These are phyloP conservation scores for Cartodere bifasciata DNA, from an alignment of 2,888 invertebrate genomes.

Conservation along the genomic window DNA sequence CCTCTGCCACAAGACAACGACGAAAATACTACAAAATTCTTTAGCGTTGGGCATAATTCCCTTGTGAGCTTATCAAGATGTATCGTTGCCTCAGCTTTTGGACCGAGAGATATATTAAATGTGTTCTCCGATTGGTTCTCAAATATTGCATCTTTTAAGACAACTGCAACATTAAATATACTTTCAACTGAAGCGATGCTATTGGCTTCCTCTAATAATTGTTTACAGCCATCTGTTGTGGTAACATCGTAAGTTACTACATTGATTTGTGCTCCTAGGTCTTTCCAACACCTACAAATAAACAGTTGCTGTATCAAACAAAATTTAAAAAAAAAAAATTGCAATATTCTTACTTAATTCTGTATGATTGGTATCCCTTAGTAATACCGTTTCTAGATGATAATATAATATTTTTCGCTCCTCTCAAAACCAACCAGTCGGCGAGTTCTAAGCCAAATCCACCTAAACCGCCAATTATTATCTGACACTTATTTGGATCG, in stretches of 20 bases:
- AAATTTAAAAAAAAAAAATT: no score
- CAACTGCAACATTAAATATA: background rate
- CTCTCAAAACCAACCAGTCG: conserved; percentile 77
- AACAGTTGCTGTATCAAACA: no score
- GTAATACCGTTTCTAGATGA: conserved; percentile 51
- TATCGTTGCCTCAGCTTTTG: background rate
- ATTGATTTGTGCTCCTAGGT: conserved; percentile 53
- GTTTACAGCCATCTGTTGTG: conserved; percentile 32
- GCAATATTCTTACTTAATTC: conserved; percentile 22
- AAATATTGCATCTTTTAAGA: conserved; percentile 1
- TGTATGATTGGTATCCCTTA: conserved; percentile 14
- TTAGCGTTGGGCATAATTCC: background rate
- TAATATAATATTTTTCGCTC: conserved; percentile 73
- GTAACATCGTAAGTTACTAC: conserved; percentile 63
- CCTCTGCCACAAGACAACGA: background rate
- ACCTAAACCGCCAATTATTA: conserved; percentile 75
- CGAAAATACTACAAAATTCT: background rate
- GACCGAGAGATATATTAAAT: background rate
- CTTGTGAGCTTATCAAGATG: background rate
- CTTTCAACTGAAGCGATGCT: background rate
- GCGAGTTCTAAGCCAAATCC: conserved; percentile 92
- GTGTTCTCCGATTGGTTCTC: background rate
- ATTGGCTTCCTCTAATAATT: background rate
- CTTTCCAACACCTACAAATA: conserved; percentile 52
- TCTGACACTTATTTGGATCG: conserved; percentile 36